phyloP scores from a whole-genome alignment of 2,113 vertebrate species.

The Rhadina sibilatrix region DNA sequence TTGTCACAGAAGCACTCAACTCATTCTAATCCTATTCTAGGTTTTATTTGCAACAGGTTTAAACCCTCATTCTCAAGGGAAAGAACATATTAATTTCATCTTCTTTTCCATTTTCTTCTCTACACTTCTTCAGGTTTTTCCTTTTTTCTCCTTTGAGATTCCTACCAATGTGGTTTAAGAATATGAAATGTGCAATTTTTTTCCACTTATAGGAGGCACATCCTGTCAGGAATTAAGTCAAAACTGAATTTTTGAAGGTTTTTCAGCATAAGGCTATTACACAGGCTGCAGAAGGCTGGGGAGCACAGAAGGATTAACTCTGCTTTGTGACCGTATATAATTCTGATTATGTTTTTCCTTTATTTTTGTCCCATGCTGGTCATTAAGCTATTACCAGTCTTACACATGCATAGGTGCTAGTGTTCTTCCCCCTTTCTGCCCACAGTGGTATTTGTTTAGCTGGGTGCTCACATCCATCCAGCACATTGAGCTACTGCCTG shows the following conservation, averaged over 20 bases:
- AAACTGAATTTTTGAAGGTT: not conserved
- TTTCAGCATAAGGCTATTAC: not conserved
- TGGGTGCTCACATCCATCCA: not conserved
- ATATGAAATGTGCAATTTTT: not conserved
- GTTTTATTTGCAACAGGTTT: conserved; percentile 50
- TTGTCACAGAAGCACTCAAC: conserved; percentile 53
- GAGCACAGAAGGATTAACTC: not conserved
- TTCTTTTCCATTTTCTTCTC: conserved; percentile 37
- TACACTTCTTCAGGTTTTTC: not conserved
- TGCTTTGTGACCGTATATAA: not conserved
- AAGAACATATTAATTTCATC: conserved; percentile 52
- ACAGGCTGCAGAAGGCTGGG: not conserved
- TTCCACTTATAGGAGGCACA: not conserved
- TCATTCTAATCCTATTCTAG: conserved; percentile 42
- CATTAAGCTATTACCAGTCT: not conserved
- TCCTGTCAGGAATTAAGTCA: not conserved
- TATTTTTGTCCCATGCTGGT: not conserved
- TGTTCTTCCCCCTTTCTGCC: not conserved
- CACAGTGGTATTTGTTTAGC: not conserved
- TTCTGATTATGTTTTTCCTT: not conserved
- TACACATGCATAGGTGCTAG: not conserved
- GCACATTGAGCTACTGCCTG: not conserved
- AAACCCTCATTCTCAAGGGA: conserved; percentile 14
- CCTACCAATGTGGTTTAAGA: not conserved
- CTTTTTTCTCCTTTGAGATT: conserved; percentile 20